A percentile compares a stretch with the other conserved stretches of the same genome.
Evolutionary conservation across 2,888 invertebrate species (phyloP).

Genomic region (Hermodice carunculata): DNA sequence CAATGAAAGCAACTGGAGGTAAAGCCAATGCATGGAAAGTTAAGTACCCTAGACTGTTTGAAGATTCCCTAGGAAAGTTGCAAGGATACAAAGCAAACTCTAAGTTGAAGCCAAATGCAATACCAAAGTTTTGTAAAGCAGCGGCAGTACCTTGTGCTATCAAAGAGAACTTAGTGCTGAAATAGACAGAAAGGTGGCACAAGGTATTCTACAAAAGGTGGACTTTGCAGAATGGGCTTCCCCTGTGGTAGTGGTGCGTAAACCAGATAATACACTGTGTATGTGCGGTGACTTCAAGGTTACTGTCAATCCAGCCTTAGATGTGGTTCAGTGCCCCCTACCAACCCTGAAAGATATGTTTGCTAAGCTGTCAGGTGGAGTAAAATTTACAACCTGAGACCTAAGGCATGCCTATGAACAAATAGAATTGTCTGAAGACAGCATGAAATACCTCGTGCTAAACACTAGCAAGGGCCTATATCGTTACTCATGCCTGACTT

Average conservation of each 20-base stretch:
- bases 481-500: constrained; percentile 1
- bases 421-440: constrained; percentile 1
- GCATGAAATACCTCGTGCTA: not conserved
- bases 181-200: too few species aligned
- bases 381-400: not conserved
- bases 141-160: too few species aligned
- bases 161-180: too few species aligned
- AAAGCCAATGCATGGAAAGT: not conserved
- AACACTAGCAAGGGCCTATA: constrained; percentile 8
- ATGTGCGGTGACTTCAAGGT: constrained; percentile 9
- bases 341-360: constrained; percentile 4
- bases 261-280: too few species aligned
- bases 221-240: too few species aligned
- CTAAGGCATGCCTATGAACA: constrained; percentile 4
- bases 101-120: not conserved
- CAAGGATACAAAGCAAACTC: not conserved
- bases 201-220: too few species aligned
- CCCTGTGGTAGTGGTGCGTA: too few species aligned
- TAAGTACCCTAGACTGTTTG: not conserved
- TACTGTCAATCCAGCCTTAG: not conserved
- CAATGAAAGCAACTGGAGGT: not conserved
- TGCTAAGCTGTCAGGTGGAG: not conserved
- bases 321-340: not conserved
- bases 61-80: not conserved
- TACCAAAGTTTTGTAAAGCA: too few species aligned